These are phyloP conservation scores for Phaethon lepturus DNA, from an alignment of 2,113 vertebrate genomes.

Conservation along the genomic window DNA sequence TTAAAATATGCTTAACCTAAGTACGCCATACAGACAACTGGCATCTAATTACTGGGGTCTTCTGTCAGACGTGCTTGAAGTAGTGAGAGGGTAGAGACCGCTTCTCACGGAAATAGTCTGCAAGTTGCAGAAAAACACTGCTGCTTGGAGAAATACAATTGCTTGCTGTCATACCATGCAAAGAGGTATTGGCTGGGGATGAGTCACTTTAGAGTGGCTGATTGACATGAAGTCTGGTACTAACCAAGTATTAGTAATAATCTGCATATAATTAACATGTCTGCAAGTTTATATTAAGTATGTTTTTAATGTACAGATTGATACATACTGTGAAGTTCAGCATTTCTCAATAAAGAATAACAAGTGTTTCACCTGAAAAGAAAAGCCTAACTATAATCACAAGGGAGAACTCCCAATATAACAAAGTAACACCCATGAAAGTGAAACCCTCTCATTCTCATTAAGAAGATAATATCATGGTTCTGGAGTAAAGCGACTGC, in stretches of 20 bases:
- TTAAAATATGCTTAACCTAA: background rate
- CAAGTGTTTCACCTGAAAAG: background rate
- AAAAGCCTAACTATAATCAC: background rate
- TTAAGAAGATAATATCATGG: background rate
- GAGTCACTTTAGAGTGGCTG: background rate
- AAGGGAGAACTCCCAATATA: background rate
- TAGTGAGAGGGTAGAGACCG: background rate
- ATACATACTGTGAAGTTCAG: background rate
- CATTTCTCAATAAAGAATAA: background rate
- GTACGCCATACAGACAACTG: background rate
- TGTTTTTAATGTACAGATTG: background rate
- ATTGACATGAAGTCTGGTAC: background rate
- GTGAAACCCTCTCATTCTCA: background rate
- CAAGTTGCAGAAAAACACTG: background rate
- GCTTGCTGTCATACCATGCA: background rate
- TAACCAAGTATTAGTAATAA: background rate
- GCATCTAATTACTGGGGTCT: background rate
- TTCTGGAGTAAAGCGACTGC: background rate
- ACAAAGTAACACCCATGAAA: background rate
- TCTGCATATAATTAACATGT: background rate
- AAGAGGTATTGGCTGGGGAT: background rate
- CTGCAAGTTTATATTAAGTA: background rate
- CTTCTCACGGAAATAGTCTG: constrained; percentile 1
- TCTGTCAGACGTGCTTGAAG: background rate
- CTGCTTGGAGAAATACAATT: constrained; percentile 29